Percentiles rank a stretch among this genome's conserved stretches.
These are phyloP conservation scores for Cherax destructor DNA, from an alignment of 1,140 invertebrate species.

Conservation along the genomic window DNA sequence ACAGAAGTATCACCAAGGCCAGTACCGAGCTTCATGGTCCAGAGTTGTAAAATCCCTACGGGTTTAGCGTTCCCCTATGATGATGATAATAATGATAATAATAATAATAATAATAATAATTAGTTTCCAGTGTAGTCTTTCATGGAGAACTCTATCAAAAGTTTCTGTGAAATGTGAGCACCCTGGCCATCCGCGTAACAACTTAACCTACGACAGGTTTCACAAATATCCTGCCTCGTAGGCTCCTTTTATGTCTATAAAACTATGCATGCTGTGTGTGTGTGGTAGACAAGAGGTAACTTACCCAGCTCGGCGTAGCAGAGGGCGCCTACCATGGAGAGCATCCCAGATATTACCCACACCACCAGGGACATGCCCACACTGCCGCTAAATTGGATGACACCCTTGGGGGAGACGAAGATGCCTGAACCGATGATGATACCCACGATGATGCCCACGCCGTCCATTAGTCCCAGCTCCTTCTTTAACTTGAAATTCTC, in stretches of 20 bases:
- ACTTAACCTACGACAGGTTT: no score
- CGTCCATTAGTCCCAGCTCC: conserved; percentile 90
- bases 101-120: no score
- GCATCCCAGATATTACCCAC: conserved; percentile 90
- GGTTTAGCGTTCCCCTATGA: no score
- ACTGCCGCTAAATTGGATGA: conserved; percentile 80
- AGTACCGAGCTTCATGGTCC: no score
- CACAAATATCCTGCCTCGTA: no score
- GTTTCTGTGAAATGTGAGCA: no score
- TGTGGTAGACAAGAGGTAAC: not conserved
- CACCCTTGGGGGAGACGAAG: conserved; percentile 97
- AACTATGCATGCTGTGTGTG: not conserved
- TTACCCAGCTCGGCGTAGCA: conserved; percentile 96
- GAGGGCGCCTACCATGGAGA: conserved; percentile 92
- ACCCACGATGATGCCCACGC: conserved; percentile 93
- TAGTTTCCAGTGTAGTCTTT: no score
- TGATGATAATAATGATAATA: no score
- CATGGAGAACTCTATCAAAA: no score
- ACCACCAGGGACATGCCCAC: conserved; percentile 82
- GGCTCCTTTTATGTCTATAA: not conserved
- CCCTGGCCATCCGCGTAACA: no score
- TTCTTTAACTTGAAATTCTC: conserved; percentile 81
- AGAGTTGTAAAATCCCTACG: no score
- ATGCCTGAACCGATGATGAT: conserved; percentile 92
- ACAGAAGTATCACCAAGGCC: no score